These are phyloP conservation scores for Galaxias olidus DNA, from an alignment of 2,797 vertebrate genomes.

Conservation along the genomic window DNA sequence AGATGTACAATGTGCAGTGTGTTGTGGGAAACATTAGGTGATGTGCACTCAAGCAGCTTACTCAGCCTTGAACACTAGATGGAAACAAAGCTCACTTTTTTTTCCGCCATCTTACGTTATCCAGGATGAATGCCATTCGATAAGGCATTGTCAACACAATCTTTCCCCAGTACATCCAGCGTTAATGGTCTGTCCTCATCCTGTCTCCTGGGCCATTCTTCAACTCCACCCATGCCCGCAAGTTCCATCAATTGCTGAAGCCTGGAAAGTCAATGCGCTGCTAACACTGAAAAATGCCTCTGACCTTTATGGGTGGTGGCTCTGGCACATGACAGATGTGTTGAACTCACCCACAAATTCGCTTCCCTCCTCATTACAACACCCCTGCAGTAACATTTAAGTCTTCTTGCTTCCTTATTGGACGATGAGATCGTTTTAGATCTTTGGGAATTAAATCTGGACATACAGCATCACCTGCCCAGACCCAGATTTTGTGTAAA, in stretches of 20 bases:
- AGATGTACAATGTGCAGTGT: background rate
- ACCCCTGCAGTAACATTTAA: background rate
- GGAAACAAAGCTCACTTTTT: constrained; percentile 51
- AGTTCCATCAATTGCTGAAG: constrained; percentile 45
- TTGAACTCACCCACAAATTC: constrained; percentile 49
- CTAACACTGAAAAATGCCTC: constrained; percentile 56
- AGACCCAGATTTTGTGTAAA: too few species aligned
- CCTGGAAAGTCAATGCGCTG: constrained; percentile 39
- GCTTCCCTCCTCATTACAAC: constrained; percentile 37
- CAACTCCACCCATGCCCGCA: constrained; percentile 46
- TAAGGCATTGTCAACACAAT: constrained; percentile 20
- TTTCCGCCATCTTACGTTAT: background rate
- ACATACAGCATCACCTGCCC: too few species aligned
- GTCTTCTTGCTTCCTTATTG: too few species aligned
- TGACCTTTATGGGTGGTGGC: constrained; percentile 65
- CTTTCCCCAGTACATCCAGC: constrained; percentile 40
- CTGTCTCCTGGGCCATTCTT: constrained; percentile 49
- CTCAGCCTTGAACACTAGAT: constrained; percentile 62
- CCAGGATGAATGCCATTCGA: constrained; percentile 21
- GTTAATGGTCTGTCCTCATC: constrained; percentile 60
- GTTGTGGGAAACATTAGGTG: background rate
- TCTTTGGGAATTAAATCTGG: too few species aligned
- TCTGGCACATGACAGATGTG: constrained; percentile 64
- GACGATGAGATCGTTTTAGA: too few species aligned
- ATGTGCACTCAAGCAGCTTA: too few species aligned